Evolutionary conservation across 1,140 invertebrate species (phyloP), one percentile per base, ranked within the genome.

Genomic region (Caenorhabditis tropicalis): DNA sequence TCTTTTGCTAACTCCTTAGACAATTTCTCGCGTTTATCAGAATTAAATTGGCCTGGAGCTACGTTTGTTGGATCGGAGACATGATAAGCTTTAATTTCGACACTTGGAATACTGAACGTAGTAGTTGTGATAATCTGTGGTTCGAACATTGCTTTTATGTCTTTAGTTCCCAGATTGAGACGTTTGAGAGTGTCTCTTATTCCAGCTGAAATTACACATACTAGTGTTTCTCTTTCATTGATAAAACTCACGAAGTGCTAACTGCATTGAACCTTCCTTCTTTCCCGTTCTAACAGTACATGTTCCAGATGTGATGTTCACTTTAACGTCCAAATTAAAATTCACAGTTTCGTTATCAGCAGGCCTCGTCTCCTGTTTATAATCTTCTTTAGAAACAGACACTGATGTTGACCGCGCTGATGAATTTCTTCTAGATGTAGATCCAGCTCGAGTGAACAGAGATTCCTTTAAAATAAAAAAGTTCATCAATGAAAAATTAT

Each of bases 251-350:
- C 31, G 49, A 27, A 56, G 31, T 33, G 56, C 46, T 36, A 46
- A 15, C 29, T 84, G 70, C 33, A 33, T 81, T 33, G 82, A 36
- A 36, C 85, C 46, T 53, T 85, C 39, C 24, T 82, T 80, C 79
- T 43, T 87, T 19, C 83, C 84, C 12, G 90, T 88, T 46, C 89
- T 58, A 1, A 91, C 82, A 58, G 89, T 88, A 70, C 91, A 91
- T 43, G 89, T 85, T 21, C 90, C 90, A 43, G 85, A 85, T 79
- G 89, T 90, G 31, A 91, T 91, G 53, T 88, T 88, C 29, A 91
- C 87, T 83, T 82, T 53, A n/a, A 91, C 90, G 79, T 91, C 90
- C 56, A 90, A 87, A 81, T 90, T 87, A 81, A 90, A 89, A 60
- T 90, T 90, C 7, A 90, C 88, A 29, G 51, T 88, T 43, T 91